Base-by-base conservation (phyloP, 2,888 invertebrate species). In the Heterodera filipjevi region DNA sequence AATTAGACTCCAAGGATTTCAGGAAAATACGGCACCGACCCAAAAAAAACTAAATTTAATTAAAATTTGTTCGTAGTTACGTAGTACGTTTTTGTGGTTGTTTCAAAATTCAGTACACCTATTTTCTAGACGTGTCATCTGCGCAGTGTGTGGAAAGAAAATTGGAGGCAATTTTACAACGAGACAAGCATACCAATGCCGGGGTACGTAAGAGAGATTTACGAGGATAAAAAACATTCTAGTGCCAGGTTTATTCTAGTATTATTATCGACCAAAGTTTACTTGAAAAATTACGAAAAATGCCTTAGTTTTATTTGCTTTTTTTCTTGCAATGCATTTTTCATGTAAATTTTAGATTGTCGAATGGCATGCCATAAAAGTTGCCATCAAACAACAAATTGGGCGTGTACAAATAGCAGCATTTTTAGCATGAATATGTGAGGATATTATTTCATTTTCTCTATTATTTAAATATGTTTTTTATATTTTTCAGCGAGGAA, bases 181-280 rank as follows among this genome's bases (percentile, higher is more conserved):
- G 19, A 19, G 87, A 75, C 89, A 89, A 79, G 89, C 88, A 49
- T 89, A 89, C 79, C 89, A 89, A 79, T 89, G 89, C 77, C 80
- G 89, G 85, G 89, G 89, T 89, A 32, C 64, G 68, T 68, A 19
- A 77, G n/a, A n/a, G n/a, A n/a, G n/a, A n/a, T n/a, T n/a, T n/a
- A n/a, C n/a, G n/a, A n/a, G n/a, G n/a, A n/a, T n/a, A n/a, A n/a
- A n/a, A n/a, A n/a, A n/a, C n/a, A n/a, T n/a, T n/a, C n/a, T n/a
- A n/a, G n/a, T n/a, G n/a, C n/a, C n/a, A n/a, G n/a, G n/a, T n/a
- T n/a, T n/a, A n/a, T n/a, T n/a, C n/a, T n/a, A n/a, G n/a, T n/a
- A n/a, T n/a, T n/a, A n/a, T n/a, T n/a, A n/a, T n/a, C n/a, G n/a
- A n/a, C n/a, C n/a, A n/a, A n/a, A n/a, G n/a, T n/a, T n/a, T n/a